Base-by-base conservation (phyloP, 2,888 invertebrate genomes). In the Eupithecia abbreviata region DNA sequence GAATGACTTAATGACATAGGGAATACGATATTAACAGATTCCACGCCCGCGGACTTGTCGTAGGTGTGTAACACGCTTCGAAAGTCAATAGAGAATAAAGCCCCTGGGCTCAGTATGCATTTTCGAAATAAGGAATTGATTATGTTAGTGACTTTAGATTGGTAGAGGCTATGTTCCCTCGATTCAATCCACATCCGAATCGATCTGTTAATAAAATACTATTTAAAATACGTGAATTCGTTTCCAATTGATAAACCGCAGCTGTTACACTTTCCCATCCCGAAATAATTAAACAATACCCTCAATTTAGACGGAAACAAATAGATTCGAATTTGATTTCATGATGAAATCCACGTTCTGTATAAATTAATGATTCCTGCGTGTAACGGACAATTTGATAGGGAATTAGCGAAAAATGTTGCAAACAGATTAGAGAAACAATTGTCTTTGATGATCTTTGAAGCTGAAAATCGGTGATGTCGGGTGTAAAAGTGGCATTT, bases 251-350 rank as follows among this genome's bases (percentile, higher is more conserved):
- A 62, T 71, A 69, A 45, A 67, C 41, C 71, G 58, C 76, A 76
- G 66, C 73, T 73, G 76, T 76, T 73, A 76, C 73, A 76, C 76
- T 72, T 67, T 55, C 43, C 51, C 65, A 70, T 76, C 51, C 45
- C 47, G 45, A 72, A 76, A 76, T 66, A 76, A 76, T 76, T 76
- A 76, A 76, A 73, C 76, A 76, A 76, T 70, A 73, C 70, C 73
- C 69, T 65, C 73, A 65, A 51, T 73, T 65, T 72, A 69, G 72
- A 69, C 49, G 62, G 49, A 47, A 69, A 69, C 69, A 69, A 69
- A 69, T 69, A 69, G 69, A 69, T 47, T 45, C 12, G 69, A 47
- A 47, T 69, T 69, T 69, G 47, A 69, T 69, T 69, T 49, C 30
- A 69, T 69, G 69, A 47, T 47, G 12, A 47, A 69, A 71, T 55